These are phyloP conservation scores for Xenotilapia caudafasciata DNA, from an alignment of 2,113 vertebrate genomes.

Conservation along the genomic window DNA sequence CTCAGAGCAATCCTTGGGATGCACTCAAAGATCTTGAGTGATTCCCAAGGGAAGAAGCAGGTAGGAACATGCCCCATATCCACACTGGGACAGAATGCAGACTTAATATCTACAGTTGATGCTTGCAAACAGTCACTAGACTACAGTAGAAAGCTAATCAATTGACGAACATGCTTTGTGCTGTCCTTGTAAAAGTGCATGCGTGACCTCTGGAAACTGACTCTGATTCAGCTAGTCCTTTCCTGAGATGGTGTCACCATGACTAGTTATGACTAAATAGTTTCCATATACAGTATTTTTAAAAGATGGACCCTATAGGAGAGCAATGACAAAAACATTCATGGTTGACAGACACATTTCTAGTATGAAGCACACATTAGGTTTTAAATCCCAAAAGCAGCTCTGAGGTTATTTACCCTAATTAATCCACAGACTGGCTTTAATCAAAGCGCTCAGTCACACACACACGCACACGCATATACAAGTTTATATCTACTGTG, in stretches of 20 bases:
- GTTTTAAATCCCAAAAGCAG: constrained; percentile 60
- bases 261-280: neutral
- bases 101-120: neutral
- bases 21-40: neutral
- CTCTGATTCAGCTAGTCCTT: neutral
- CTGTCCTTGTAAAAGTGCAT: neutral
- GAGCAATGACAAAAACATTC: neutral
- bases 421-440: constrained; percentile 53
- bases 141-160: neutral
- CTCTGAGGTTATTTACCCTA: constrained; percentile 60
- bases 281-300: neutral
- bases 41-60: neutral
- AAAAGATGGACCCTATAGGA: neutral
- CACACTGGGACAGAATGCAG: neutral
- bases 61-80: neutral
- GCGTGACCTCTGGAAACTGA: neutral
- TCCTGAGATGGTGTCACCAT: neutral
- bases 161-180: neutral
- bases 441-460: constrained; percentile 24
- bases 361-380: constrained; percentile 1
- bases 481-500: neutral
- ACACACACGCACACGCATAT: neutral
- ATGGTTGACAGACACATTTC: neutral
- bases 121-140: neutral
- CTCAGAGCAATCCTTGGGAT: neutral